These are phyloP conservation scores for Carollia perspicillata DNA, from an alignment of 2,113 vertebrate species.

Conservation along the genomic window DNA sequence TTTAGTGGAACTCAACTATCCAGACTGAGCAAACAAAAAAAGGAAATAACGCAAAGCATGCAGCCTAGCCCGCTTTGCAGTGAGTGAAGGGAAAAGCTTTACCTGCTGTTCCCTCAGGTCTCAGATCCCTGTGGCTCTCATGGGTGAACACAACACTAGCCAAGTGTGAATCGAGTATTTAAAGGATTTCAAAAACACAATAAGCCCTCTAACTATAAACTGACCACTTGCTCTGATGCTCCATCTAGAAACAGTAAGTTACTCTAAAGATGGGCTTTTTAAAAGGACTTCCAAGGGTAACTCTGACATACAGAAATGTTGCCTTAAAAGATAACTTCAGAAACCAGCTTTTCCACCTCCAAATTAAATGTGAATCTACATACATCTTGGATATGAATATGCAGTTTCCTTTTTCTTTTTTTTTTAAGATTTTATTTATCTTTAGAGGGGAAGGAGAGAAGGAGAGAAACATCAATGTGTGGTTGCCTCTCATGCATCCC, in stretches of 20 bases:
- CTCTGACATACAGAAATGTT: neutral
- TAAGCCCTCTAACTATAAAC: neutral
- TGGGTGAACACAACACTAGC: neutral
- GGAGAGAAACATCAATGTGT: too few relatives aligned
- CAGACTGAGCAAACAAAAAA: neutral
- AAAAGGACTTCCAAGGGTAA: constrained; percentile 3
- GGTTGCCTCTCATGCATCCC: too few relatives aligned
- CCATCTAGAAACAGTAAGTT: neutral
- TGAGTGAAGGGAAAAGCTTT: neutral
- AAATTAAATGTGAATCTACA: neutral
- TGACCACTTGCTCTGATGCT: neutral
- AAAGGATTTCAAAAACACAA: neutral
- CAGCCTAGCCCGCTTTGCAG: neutral
- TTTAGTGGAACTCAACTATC: constrained; percentile 22
- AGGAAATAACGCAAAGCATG: neutral
- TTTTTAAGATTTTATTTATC: too few relatives aligned
- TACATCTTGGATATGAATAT: neutral
- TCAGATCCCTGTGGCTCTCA: neutral
- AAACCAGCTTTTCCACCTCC: neutral
- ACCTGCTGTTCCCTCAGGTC: neutral
- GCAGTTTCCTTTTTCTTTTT: neutral
- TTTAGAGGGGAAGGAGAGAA: too few relatives aligned
- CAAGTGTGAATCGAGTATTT: neutral
- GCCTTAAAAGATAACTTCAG: neutral
- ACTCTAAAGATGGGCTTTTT: neutral